A percentile compares a stretch with the other conserved stretches of the same genome.
Evolutionary conservation across 2,888 invertebrate species (phyloP).

Genomic region (Colostygia pectinataria): DNA sequence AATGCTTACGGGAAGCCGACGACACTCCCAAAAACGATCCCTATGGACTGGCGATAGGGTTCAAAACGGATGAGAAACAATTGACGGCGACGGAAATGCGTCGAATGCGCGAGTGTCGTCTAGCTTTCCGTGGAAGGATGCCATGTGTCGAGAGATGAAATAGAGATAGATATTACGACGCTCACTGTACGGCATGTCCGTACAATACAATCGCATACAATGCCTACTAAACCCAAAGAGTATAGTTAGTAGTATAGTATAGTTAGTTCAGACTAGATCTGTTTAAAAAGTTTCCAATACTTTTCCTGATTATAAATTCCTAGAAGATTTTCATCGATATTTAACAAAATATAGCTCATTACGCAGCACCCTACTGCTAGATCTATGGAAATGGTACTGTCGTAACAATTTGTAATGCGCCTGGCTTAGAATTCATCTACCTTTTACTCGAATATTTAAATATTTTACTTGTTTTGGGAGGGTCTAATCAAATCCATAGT

Average conservation of each 20-base stretch:
- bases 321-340: neutral
- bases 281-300: too few species aligned
- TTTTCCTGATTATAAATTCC: neutral
- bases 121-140: slow-evolving; percentile 33
- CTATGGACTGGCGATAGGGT: neutral
- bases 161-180: slow-evolving; percentile 26
- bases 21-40: slow-evolving; percentile 45
- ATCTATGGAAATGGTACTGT: slow-evolving; percentile 15
- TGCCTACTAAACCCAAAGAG: too few species aligned
- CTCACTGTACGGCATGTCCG: slow-evolving; percentile 18
- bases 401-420: slow-evolving; percentile 13
- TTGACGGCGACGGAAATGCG: slow-evolving; percentile 6
- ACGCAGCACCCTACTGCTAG: slow-evolving; percentile 17
- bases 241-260: too few species aligned
- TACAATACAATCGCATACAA: slow-evolving; percentile 20
- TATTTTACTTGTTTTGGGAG: too few species aligned
- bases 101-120: slow-evolving; percentile 33
- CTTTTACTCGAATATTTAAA: neutral
- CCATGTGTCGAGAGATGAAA: slow-evolving; percentile 35
- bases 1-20: slow-evolving; percentile 57
- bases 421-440: slow-evolving; percentile 14
- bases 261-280: too few species aligned
- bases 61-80: neutral
- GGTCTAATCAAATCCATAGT: too few species aligned
- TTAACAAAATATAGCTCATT: too few species aligned